Base-by-base conservation (phyloP, 2,113 vertebrate species). In the Ovis aries region DNA sequence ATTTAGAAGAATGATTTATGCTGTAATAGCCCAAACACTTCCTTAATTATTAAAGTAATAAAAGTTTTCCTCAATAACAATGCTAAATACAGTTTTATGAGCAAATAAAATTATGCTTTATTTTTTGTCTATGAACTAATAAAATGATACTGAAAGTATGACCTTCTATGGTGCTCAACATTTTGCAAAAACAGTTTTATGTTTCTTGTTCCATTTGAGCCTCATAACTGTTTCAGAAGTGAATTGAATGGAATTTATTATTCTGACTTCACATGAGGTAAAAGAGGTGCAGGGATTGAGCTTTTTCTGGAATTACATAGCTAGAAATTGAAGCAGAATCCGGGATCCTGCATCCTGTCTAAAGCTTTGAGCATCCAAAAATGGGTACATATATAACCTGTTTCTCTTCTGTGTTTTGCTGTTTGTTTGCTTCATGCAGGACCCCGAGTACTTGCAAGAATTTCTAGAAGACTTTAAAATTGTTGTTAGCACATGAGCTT, bases 1-100 rank as follows among this genome's bases (percentile, higher is more conserved):
- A 52, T 89, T 95, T 93, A 89, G 82, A 93, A 95, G 48, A 93
- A 62, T 86, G 81, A 91, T 86, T 81, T 95, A 43, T 94, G 82
- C 10, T 95, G 43, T 84, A 91, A 62, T 62, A 87, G 55, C 3
- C 4, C 59, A 88, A 88, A 59, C 50, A 95, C 36, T 95, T 96
- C 62, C 53, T 82, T 83, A 55, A 40, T 83, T 83, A 55, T 36
- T 3, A 55, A 85, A 7, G 27, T 95, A 77, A 85, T 95, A 84
- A 87, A 36, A 80, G 27, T 62, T 85, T 36, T 91, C 33, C 29
- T 52, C n/a, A 90, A 67, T 10, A 82, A 36, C 48, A 88, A 55
- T 40, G 64, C 21, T 59, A 95, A 98, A 78, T 3, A 60, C 9
- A 74, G 62, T 80, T 95, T 96, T 91, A 83, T 87, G 45, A 60